A percentile compares a stretch with the other conserved stretches of the same genome.
phyloP scores from a whole-genome alignment of 2,888 invertebrate species.

The Dugesia japonica region DNA sequence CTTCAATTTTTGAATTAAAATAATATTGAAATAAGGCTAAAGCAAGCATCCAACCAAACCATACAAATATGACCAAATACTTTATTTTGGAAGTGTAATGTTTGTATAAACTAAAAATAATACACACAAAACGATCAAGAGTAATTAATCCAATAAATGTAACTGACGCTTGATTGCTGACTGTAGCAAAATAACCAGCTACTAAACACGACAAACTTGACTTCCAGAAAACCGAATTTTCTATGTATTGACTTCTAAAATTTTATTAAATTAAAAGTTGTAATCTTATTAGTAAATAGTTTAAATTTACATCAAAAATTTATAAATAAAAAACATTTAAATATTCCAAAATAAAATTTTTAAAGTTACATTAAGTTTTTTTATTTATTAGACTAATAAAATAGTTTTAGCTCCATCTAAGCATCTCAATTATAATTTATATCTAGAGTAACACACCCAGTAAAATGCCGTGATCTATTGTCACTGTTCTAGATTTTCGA shows the following conservation, averaged over 20 bases:
- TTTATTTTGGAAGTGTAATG: slow-evolving; percentile 24
- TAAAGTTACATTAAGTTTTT: too few relatives aligned
- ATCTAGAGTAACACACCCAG: too few relatives aligned
- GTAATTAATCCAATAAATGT: slow-evolving; percentile 48
- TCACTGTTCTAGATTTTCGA: too few relatives aligned
- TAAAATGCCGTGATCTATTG: too few relatives aligned
- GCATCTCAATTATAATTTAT: too few relatives aligned
- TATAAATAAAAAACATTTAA: too few relatives aligned
- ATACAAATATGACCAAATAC: background rate
- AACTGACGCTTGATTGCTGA: slow-evolving; percentile 47
- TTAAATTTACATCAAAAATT: too few relatives aligned
- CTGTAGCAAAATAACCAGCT: slow-evolving; percentile 50
- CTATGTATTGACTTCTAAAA: background rate
- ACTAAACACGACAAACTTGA: slow-evolving; percentile 52
- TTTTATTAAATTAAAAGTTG: too few relatives aligned
- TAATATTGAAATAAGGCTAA: background rate
- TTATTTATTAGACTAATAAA: too few relatives aligned
- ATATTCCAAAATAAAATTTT: too few relatives aligned
- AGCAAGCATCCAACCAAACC: background rate
- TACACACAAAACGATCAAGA: slow-evolving; percentile 46
- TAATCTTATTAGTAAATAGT: too few relatives aligned
- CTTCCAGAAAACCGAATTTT: slow-evolving; percentile 49
- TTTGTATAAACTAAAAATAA: slow-evolving; percentile 44
- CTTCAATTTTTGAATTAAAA: background rate
- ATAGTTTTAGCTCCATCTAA: too few relatives aligned